Evolutionary conservation across 2,797 vertebrate genomes (phyloP), one percentile per base, ranked within the genome.

Genomic region (Salmo trutta): DNA sequence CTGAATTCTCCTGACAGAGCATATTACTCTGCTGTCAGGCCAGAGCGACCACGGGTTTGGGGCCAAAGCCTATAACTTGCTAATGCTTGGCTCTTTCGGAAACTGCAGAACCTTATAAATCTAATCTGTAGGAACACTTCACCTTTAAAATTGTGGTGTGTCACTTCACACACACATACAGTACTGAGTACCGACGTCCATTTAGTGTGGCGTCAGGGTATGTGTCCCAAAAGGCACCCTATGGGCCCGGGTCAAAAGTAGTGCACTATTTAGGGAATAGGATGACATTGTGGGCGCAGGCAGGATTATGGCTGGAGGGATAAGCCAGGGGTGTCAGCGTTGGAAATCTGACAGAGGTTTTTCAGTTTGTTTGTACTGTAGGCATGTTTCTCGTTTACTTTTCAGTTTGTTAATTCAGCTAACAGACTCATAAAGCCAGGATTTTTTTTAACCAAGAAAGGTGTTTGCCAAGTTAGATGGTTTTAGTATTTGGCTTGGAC

Each of bases 391-490:
- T 87, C 59, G 52, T 90, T 89, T 88, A 83, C 82, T 19, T 85
- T 85, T 79, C 82, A 87, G 84, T 92, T 89, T 88, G 88, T 88
- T 92, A 90, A 91, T 92, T 92, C 85, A 81, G 82, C 85, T 81
- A 88, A 89, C 82, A 73, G 86, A 80, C 79, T 86, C 82, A 77
- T 88, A 84, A 86, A 87, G 81, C 77, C 64, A 2, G 21, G 72
- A 53, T 52, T 27, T 53, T 83, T 85, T 83, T 77, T 73, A 84
- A 81, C 74, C 75, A 77, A 70, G 73, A 75, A 82, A 80, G 83
- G 78, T 83, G 86, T 86, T 82, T 86, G 88, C 87, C 83, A 83
- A 85, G 81, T 77, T n/a, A 24, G 70, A 81, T 71, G 83, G 51
- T 77, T 64, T 24, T 77, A 76, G 52, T 87, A 75, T 90, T 88